Evolutionary conservation across 2,888 invertebrate species (phyloP).

Genomic region (Macaria liturata): DNA sequence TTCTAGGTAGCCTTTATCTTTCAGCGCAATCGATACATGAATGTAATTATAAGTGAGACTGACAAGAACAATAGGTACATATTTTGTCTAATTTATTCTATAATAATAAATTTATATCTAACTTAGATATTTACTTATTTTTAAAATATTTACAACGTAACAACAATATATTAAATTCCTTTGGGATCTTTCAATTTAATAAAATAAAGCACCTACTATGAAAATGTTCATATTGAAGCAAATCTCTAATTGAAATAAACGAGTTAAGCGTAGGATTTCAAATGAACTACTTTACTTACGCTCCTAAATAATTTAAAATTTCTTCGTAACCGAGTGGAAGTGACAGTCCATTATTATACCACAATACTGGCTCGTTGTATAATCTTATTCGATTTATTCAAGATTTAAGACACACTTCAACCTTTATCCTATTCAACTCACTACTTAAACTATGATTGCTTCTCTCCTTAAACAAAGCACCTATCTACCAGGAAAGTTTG

Average conservation of each 20-base stretch:
- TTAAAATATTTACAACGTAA: conserved; percentile 56
- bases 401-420: conserved; percentile 53
- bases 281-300: conserved; percentile 36
- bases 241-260: conserved; percentile 35
- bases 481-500: conserved; percentile 56
- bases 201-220: conserved; percentile 36
- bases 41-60: conserved; percentile 11
- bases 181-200: conserved; percentile 23
- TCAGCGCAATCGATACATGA: too few species aligned
- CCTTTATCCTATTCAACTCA: conserved; percentile 41
- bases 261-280: conserved; percentile 36
- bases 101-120: conserved; percentile 37
- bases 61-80: conserved; percentile 29
- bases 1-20: too few species aligned
- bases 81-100: conserved; percentile 27
- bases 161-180: conserved; percentile 41
- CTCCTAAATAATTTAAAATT: conserved; percentile 38
- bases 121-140: conserved; percentile 27
- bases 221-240: conserved; percentile 27
- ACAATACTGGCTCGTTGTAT: conserved; percentile 66
- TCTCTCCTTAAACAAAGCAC: conserved; percentile 57
- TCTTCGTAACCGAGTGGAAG: conserved; percentile 51
- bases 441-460: conserved; percentile 56
- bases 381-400: conserved; percentile 53
- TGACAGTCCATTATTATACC: conserved; percentile 44